Base-by-base conservation (phyloP, 2,113 vertebrate genomes). In the Oenanthe melanoleuca region DNA sequence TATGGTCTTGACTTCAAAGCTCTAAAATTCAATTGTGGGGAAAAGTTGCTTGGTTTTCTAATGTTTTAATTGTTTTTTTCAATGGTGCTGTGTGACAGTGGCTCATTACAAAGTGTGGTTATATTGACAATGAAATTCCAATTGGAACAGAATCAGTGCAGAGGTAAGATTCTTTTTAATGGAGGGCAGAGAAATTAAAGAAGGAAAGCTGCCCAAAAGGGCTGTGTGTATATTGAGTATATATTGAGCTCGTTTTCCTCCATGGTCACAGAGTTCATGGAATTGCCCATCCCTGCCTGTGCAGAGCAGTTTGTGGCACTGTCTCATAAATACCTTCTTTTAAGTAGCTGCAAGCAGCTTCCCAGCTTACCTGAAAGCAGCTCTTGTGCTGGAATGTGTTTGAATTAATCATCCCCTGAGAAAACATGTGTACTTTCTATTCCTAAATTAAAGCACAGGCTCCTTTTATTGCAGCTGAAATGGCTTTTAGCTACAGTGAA, bases 171-270 rank as follows among this genome's bases (percentile, higher is more conserved):
- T 57, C 4, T 8, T 85, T 57, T 63, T 14, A 42, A 18, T 11
- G 26, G 33, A 17, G 28, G 42, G 5, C 31, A 52, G 52, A 45
- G 37, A 60, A 47, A 33, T 61, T 6, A 29, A 17, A 47, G 65
- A 13, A 75, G 28, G 29, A 65, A 42, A 20, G 16, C 12, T 42
- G 13, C 33, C 59, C 5, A 3, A 1, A 21, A 42, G n/a, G 42
- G 7, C 38, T 22, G 29, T 52, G 52, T 45, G 4, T 33, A 2
- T 7, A 0, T 14, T 17, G 26, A 40, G 42, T 8, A 3, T 2
- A 0, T 3, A 1, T 0, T 37, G 52, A 47, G 60, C 49, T 72
- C 6, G 0, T 5, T 10, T 3, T 42, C 55, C 63, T 40, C 21
- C 2, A 3, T 14, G 75, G 10, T 2, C 13, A 0, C 21, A 45